Base-by-base conservation (phyloP, 1,140 invertebrate species). In the Ephestia elutella region DNA sequence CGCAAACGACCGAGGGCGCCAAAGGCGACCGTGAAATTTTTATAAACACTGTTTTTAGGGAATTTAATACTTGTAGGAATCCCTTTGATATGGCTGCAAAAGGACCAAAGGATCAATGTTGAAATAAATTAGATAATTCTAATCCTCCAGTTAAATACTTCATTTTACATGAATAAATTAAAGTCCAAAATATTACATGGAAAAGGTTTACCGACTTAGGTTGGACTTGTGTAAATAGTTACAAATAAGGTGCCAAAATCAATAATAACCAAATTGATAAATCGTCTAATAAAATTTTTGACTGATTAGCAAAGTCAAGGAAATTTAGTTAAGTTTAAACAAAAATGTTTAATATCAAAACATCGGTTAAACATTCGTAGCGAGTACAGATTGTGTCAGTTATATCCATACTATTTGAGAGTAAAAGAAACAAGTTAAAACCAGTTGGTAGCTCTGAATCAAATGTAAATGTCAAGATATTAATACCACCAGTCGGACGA, bases 381-480 rank as follows among this genome's bases (percentile, higher is more conserved):
- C 8, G 30, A 32, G 11, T 2, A 32, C 30, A 28, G 25, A 28
- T 28, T 32, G 30, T 32, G 11, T 11, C 30, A 32, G 38, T 44
- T 15, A 44, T 44, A 15, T 44, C 10, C 38, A 44, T 15, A 44
- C 30, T 15, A 17, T 13, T 44, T n/a, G 13, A 44, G 0, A n/a
- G 7, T 44, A 44, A 44, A 44, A 44, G 13, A 44, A 44, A 44
- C 38, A 44, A 17, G 38, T 15, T 44, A 17, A 44, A 44, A 44
- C 38, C 38, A 44, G 38, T 44, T 17, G 38, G 38, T 35, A 15
- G 38, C 38, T 44, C 3, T 17, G 38, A 44, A 44, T 44, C 38
- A 44, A 17, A 44, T 44, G 38, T 15, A 17, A 44, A 44, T 44
- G 38, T 44, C 38, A 44, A 44, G 38, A 44, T 44, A 44, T 44